A percentile compares a stretch with the other conserved stretches of the same genome.
Evolutionary conservation across 2,888 invertebrate genomes (phyloP).

Genomic region (Idaea biselata): DNA sequence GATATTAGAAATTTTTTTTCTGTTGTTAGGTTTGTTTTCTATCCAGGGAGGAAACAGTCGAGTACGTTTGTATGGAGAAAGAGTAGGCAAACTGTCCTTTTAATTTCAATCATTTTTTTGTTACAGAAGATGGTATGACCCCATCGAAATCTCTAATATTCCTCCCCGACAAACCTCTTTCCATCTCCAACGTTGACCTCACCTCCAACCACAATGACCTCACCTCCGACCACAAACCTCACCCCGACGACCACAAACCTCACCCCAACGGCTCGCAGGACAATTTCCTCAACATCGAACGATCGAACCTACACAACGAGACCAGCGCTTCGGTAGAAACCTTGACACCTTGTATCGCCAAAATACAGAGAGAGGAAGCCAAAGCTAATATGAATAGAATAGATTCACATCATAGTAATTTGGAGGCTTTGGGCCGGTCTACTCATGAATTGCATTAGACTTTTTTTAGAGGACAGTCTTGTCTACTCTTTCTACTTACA

Average conservation of each 20-base stretch:
- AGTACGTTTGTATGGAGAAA: too few relatives aligned
- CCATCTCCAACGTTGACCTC: conserved; percentile 58
- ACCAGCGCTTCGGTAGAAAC: conserved; percentile 37
- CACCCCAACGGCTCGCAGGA: conserved; percentile 58
- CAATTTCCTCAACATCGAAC: conserved; percentile 57
- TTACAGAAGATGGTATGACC: conserved; percentile 46
- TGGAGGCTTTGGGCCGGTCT: conserved; percentile 54
- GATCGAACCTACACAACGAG: conserved; percentile 42
- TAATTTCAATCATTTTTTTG: neutral
- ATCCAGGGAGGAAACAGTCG: too few relatives aligned
- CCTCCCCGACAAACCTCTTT: conserved; percentile 46
- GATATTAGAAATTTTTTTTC: too few relatives aligned
- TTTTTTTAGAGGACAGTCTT: too few relatives aligned
- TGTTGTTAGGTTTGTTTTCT: too few relatives aligned
- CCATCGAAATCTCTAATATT: conserved; percentile 57
- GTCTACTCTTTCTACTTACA: too few relatives aligned
- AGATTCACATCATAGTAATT: conserved; percentile 70
- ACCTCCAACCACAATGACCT: conserved; percentile 35
- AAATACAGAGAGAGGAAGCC: conserved; percentile 49
- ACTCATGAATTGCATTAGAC: conserved; percentile 35
- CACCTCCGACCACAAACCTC: too few relatives aligned
- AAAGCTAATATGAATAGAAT: conserved; percentile 77
- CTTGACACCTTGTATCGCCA: conserved; percentile 32
- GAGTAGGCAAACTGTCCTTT: too few relatives aligned
- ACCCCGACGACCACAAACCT: conserved; percentile 30